These are phyloP conservation scores for Halcyon smyrnensis DNA, from an alignment of 2,797 vertebrate genomes.

Conservation along the genomic window DNA sequence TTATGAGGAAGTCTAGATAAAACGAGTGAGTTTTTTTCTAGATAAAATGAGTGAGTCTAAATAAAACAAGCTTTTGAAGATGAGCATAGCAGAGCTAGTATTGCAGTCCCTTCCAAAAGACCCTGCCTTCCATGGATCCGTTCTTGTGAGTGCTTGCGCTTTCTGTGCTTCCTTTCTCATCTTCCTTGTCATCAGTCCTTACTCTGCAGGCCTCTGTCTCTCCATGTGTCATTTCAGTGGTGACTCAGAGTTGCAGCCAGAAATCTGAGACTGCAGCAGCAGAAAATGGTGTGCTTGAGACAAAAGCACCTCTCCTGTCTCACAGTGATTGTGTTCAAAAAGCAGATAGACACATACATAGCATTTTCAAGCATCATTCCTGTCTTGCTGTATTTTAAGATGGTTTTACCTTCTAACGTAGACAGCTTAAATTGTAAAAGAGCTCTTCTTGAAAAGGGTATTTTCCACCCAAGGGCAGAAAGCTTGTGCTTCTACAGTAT, in stretches of 20 bases:
- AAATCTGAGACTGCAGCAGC: neutral
- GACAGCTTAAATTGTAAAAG: neutral
- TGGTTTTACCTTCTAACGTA: neutral
- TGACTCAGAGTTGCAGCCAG: neutral
- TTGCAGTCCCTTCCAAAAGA: neutral
- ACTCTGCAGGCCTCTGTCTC: neutral
- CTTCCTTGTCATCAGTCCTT: neutral
- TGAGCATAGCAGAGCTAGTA: neutral
- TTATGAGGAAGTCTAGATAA: neutral
- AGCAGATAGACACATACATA: neutral
- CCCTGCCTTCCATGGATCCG: neutral
- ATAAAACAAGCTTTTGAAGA: neutral
- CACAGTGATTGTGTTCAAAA: neutral
- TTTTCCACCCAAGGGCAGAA: neutral
- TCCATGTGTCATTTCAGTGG: neutral
- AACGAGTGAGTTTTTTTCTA: too few species aligned
- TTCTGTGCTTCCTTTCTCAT: neutral
- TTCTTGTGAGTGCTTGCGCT: neutral
- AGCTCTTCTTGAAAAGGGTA: neutral
- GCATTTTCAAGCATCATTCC: neutral
- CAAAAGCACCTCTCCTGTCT: neutral
- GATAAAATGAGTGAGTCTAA: neutral
- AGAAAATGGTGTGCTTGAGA: neutral
- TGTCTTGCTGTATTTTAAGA: neutral
- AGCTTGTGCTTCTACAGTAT: neutral